Evolutionary conservation across 2,113 vertebrate genomes (phyloP).

Genomic region (Scophthalmus maximus): DNA sequence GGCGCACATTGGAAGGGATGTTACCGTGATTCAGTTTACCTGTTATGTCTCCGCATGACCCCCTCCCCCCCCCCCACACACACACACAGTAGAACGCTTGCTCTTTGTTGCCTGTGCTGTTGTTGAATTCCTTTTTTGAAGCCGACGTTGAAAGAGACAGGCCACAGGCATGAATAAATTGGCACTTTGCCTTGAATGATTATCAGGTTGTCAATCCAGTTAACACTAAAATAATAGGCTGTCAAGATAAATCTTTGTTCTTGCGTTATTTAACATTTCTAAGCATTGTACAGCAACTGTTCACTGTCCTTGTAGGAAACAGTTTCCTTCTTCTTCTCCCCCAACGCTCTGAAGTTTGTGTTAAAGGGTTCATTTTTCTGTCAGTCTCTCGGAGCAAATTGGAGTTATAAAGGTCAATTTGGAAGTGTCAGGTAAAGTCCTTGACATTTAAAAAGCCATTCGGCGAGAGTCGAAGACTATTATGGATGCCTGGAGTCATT

Average conservation of each 20-base stretch:
- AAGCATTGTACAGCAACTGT: slow-evolving; percentile 52
- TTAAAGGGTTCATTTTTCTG: slow-evolving; percentile 61
- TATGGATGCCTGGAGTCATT: slow-evolving; percentile 70
- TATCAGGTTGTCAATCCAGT: slow-evolving; percentile 75
- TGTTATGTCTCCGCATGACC: slow-evolving; percentile 11
- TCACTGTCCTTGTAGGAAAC: slow-evolving; percentile 29
- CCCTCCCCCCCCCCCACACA: slow-evolving; percentile 17
- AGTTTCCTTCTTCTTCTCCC: slow-evolving; percentile 21
- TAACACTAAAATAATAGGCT: slow-evolving; percentile 72
- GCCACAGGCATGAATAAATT: slow-evolving; percentile 68
- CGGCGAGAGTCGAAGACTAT: slow-evolving; percentile 67
- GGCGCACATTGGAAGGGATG: background rate
- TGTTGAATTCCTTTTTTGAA: slow-evolving; percentile 49
- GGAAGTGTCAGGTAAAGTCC: slow-evolving; percentile 78
- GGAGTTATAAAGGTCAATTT: slow-evolving; percentile 78
- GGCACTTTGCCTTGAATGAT: slow-evolving; percentile 68
- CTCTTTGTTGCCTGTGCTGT: slow-evolving; percentile 52
- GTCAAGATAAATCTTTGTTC: slow-evolving; percentile 46
- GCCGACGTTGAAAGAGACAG: slow-evolving; percentile 55
- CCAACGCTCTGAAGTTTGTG: slow-evolving; percentile 49
- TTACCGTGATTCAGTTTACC: slow-evolving; percentile 2
- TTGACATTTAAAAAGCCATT: slow-evolving; percentile 84
- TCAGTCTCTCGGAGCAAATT: slow-evolving; percentile 68
- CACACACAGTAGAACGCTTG: slow-evolving; percentile 20
- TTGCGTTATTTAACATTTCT: slow-evolving; percentile 63